These are phyloP conservation scores for Callinectes sapidus DNA, from an alignment of 2,888 invertebrate genomes.

Conservation along the genomic window DNA sequence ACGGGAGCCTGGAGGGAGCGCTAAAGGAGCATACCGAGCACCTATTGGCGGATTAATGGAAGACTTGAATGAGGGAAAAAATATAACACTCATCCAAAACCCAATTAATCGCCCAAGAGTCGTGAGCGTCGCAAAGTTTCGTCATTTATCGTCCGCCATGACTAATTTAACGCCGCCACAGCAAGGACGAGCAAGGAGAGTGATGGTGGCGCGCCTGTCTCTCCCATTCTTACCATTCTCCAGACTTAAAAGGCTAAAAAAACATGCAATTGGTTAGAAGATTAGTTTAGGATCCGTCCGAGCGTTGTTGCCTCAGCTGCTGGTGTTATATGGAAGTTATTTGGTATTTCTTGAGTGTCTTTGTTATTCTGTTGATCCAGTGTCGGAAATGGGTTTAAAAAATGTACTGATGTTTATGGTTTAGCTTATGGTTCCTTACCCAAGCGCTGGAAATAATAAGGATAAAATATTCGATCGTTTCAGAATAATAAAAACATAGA, in stretches of 20 bases:
- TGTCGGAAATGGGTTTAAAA: too few relatives aligned
- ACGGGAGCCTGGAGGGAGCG: not conserved
- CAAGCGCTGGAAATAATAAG: too few relatives aligned
- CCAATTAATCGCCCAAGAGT: slow-evolving; percentile 4
- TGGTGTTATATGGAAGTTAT: too few relatives aligned
- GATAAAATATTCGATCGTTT: too few relatives aligned
- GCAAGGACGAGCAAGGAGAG: not conserved
- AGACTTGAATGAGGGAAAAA: not conserved
- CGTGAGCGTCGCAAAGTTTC: not conserved
- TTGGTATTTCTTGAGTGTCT: too few relatives aligned
- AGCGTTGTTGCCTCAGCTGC: too few relatives aligned
- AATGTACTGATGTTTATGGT: too few relatives aligned
- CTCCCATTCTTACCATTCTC: not conserved
- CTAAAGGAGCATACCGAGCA: not conserved
- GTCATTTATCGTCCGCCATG: slow-evolving; percentile 17
- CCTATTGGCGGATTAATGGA: not conserved
- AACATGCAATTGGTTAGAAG: not conserved
- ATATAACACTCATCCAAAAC: not conserved
- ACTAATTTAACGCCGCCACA: slow-evolving; percentile 10
- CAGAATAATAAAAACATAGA: too few relatives aligned
- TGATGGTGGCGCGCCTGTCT: not conserved
- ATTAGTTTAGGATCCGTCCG: not conserved
- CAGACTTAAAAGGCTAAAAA: not conserved
- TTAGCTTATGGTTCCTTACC: too few relatives aligned
- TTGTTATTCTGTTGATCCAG: too few relatives aligned